Conservation (phyloP, 2,113 vertebrate species). For the Triplophysa siluroides region DNA sequence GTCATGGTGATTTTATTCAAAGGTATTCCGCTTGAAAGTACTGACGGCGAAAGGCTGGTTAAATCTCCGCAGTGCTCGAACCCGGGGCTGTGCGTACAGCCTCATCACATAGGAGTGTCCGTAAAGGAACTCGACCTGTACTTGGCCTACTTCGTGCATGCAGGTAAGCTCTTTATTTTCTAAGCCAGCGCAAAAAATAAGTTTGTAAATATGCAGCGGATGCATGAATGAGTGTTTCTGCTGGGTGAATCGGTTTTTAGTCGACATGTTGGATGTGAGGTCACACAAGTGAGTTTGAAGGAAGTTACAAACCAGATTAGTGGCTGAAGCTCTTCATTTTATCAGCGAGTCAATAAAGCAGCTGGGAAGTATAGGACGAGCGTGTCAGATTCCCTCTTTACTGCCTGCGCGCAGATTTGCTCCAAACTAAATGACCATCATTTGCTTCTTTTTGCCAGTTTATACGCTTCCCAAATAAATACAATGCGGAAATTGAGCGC, state of each 20-base stretch:
- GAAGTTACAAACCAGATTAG: constrained; percentile 54
- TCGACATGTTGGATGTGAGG: neutral
- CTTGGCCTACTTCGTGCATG: constrained; percentile 98
- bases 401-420: constrained; percentile 21
- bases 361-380: constrained; percentile 28
- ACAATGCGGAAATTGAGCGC: neutral
- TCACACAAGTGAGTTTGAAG: neutral
- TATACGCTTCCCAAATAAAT: constrained; percentile 1
- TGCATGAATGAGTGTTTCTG: neutral
- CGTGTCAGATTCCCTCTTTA: constrained; percentile 29
- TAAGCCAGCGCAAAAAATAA: neutral
- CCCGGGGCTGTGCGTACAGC: constrained; percentile 95
- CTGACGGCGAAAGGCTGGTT: constrained; percentile 97
- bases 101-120: constrained; percentile 98
- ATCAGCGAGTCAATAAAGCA: constrained; percentile 52
- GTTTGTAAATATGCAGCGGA: neutral
- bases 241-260: neutral
- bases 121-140: constrained; percentile 99
- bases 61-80: constrained; percentile 99
- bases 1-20: constrained; percentile 99
- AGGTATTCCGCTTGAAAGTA: constrained; percentile 99
- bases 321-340: constrained; percentile 54
- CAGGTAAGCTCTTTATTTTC: constrained; percentile 81
- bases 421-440: constrained; percentile 41
- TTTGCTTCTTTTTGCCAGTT: constrained; percentile 48